These are phyloP conservation scores for Antedon mediterranea DNA, from an alignment of 53 echinoderm and acorn worm genomes.

Conservation along the genomic window DNA sequence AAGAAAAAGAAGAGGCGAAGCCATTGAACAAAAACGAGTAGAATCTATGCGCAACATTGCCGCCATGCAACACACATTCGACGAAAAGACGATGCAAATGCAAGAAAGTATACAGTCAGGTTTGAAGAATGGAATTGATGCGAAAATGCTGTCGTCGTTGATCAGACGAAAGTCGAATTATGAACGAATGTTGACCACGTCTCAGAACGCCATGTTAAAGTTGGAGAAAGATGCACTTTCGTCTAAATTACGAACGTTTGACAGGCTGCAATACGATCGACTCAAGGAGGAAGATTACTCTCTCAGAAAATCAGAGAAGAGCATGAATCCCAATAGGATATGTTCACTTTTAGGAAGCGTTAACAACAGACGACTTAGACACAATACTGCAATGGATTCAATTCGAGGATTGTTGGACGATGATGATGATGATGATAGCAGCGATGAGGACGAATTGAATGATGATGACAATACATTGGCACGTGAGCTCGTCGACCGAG, in stretches of 20 bases:
- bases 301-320: background rate
- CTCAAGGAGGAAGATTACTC: background rate
- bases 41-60: background rate
- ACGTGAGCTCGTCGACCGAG: background rate
- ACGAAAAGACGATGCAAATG: background rate
- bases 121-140: background rate
- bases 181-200: background rate
- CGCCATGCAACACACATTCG: background rate
- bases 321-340: background rate
- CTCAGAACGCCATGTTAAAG: background rate
- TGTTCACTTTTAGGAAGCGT: background rate
- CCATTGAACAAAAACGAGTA: background rate
- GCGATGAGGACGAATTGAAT: background rate
- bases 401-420: background rate
- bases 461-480: background rate
- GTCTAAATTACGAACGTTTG: background rate
- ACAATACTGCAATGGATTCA: background rate
- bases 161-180: background rate
- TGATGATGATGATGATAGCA: background rate
- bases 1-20: too few species aligned
- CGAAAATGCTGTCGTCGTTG: background rate
- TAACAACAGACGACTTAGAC: background rate
- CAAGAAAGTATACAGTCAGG: background rate
- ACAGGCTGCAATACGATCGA: too few species aligned
- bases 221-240: background rate